Conservation (phyloP, 2,113 vertebrate genomes). For the Ciconia boyciana region DNA sequence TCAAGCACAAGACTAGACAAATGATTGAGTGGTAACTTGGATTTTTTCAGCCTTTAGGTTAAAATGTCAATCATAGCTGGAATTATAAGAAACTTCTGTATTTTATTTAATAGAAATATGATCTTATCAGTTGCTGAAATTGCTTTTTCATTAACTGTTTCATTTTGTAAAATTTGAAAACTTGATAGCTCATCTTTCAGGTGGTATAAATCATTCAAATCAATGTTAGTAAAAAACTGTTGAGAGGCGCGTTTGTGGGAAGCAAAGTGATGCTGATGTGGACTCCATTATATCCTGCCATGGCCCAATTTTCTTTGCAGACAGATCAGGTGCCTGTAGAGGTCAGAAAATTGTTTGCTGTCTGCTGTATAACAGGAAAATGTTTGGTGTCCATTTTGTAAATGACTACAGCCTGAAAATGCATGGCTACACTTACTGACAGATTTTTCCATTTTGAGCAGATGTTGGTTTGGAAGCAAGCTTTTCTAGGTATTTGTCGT, state of each 20-base stretch:
- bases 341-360: neutral
- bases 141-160: neutral
- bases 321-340: neutral
- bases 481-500: neutral
- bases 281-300: accelerated
- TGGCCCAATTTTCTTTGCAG: neutral
- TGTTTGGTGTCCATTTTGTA: neutral
- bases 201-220: neutral
- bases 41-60: neutral
- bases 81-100: neutral
- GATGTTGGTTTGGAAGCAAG: neutral
- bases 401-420: neutral
- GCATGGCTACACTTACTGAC: accelerated
- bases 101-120: neutral
- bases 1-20: neutral
- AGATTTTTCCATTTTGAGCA: neutral
- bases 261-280: neutral
- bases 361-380: neutral
- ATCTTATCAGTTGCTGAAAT: neutral
- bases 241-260: neutral
- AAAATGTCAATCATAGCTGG: neutral
- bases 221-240: neutral
- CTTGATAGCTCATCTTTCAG: neutral
- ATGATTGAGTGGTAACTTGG: neutral
- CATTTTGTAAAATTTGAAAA: neutral